Conservation (phyloP, 2,113 vertebrate genomes). For the Origma solitaria region DNA sequence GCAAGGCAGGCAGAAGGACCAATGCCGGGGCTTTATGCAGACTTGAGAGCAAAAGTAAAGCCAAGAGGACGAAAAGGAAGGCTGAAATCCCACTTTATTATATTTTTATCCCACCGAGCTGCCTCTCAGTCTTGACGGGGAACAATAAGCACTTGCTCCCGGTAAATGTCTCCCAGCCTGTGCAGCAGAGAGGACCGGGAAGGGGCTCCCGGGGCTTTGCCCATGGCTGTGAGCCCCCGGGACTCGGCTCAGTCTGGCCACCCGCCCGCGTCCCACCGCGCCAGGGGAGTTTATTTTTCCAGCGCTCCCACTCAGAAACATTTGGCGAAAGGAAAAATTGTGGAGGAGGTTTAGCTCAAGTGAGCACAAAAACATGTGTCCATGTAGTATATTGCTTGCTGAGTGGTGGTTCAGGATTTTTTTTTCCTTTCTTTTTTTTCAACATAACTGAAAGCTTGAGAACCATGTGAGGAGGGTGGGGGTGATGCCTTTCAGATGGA, state of each 20-base stretch:
- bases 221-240: accelerated
- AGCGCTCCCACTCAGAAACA: slow-evolving; percentile 60
- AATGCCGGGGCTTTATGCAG: not conserved
- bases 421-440: not conserved
- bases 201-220: not conserved
- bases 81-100: not conserved
- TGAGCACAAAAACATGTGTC: slow-evolving; percentile 59
- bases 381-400: not conserved
- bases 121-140: not conserved
- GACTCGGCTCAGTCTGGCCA: not conserved
- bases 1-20: not conserved
- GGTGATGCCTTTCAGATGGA: slow-evolving; percentile 32
- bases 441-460: not conserved
- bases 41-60: not conserved
- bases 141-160: slow-evolving; percentile 53
- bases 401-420: not conserved
- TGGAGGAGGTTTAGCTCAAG: slow-evolving; percentile 54
- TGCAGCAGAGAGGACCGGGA: not conserved
- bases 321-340: slow-evolving; percentile 43
- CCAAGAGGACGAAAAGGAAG: not conserved
- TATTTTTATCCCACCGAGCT: slow-evolving; percentile 10
- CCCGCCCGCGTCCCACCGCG: not conserved
- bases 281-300: slow-evolving; percentile 64
- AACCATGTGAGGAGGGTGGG: not conserved
- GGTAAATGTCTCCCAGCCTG: not conserved